phyloP scores from a whole-genome alignment of 2,888 invertebrate genomes.

The Nomada fucata region DNA sequence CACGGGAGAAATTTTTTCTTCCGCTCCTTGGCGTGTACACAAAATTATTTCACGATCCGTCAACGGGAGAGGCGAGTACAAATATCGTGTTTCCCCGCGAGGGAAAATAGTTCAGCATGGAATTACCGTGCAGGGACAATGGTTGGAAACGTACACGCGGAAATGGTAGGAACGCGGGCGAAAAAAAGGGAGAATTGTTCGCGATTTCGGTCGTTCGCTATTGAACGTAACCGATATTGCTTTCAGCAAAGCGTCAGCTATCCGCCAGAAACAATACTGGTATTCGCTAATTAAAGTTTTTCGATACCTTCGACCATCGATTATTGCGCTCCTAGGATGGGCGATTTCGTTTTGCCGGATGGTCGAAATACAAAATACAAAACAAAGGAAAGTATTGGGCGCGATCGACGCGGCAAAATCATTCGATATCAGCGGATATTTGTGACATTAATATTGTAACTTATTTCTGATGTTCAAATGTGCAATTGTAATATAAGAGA shows the following conservation, averaged over 20 bases:
- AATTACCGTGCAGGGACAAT: slow-evolving; percentile 22
- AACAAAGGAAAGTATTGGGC: slow-evolving; percentile 15
- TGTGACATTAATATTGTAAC: not conserved
- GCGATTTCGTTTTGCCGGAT: not conserved
- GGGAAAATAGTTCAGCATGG: slow-evolving; percentile 13
- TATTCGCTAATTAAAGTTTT: slow-evolving; percentile 27
- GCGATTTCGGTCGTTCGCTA: slow-evolving; percentile 12
- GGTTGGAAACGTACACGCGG: slow-evolving; percentile 11
- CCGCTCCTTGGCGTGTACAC: slow-evolving; percentile 59
- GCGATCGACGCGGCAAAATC: not conserved
- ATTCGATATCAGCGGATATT: too few relatives aligned
- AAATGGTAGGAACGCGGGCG: not conserved
- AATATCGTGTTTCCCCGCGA: slow-evolving; percentile 52
- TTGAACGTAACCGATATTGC: slow-evolving; percentile 19
- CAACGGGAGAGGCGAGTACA: slow-evolving; percentile 44
- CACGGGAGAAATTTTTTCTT: slow-evolving; percentile 57
- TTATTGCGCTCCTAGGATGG: slow-evolving; percentile 17
- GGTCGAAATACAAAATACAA: slow-evolving; percentile 6
- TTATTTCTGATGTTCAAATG: not conserved
- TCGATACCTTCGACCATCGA: slow-evolving; percentile 6
- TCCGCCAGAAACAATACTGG: not conserved
- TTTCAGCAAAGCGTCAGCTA: not conserved
- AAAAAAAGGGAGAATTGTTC: slow-evolving; percentile 1
- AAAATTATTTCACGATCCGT: slow-evolving; percentile 70
- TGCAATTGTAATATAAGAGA: not conserved